Evolutionary conservation across 2,797 vertebrate genomes (phyloP).

Genomic region (Octomys mimax): DNA sequence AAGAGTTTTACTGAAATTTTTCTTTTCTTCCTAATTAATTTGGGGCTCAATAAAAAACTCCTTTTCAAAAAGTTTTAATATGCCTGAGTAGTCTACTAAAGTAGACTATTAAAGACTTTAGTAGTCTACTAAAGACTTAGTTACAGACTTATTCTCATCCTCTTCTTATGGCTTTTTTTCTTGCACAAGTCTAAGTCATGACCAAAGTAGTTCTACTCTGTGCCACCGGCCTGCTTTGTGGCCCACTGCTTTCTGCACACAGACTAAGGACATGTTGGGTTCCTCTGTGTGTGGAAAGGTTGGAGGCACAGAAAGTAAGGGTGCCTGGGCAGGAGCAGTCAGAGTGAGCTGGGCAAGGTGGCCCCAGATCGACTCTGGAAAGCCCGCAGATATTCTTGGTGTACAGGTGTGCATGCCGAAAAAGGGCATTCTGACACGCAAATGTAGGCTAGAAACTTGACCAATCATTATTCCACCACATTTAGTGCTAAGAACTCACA

Average conservation of each 20-base stretch:
- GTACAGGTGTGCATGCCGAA: neutral
- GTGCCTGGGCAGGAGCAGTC: neutral
- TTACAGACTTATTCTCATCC: neutral
- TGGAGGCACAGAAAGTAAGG: neutral
- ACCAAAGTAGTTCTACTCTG: neutral
- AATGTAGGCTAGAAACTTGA: neutral
- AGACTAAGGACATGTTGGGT: neutral
- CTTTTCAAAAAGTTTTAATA: neutral
- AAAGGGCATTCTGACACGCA: neutral
- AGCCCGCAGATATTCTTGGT: neutral
- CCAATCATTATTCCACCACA: neutral
- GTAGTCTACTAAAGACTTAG: neutral
- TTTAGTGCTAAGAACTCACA: neutral
- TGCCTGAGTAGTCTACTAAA: too few species aligned
- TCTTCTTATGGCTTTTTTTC: neutral
- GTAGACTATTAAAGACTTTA: neutral
- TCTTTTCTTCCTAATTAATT: slow-evolving; percentile 1
- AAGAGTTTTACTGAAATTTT: neutral
- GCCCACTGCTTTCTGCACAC: neutral
- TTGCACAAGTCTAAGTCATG: neutral
- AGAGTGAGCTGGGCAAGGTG: neutral
- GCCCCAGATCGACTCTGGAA: neutral
- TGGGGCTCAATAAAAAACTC: neutral
- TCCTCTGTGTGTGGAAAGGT: neutral
- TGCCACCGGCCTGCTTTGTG: neutral